Evolutionary conservation across 2,797 vertebrate species (phyloP).

Genomic region (Geotrypetes seraphini): DNA sequence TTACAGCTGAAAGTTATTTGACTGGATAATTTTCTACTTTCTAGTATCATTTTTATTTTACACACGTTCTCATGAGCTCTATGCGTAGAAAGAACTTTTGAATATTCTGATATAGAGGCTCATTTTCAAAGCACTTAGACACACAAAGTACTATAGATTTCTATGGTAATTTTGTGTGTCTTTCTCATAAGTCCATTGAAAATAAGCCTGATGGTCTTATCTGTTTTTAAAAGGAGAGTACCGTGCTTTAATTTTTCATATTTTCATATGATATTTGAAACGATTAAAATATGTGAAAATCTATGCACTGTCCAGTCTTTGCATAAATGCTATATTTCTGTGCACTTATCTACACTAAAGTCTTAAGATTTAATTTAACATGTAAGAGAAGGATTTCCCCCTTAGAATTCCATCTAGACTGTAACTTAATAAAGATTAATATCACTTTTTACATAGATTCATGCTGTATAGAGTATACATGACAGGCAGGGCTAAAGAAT

Average conservation of each 20-base stretch:
- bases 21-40: rapidly evolving
- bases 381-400: not conserved
- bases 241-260: not conserved
- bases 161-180: no score
- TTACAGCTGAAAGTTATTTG: not conserved
- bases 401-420: not conserved
- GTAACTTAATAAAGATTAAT: no score
- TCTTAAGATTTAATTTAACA: not conserved
- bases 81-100: not conserved
- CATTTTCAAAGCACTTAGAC: no score
- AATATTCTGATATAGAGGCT: constrained; percentile 4
- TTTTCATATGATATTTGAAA: not conserved
- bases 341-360: not conserved
- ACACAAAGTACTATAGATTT: no score
- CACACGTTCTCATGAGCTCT: not conserved
- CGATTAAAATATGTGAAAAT: not conserved
- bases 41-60: constrained; percentile 9
- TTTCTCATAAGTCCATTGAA: no score
- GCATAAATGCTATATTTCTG: not conserved
- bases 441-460: constrained; percentile 6
- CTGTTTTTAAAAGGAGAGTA: not conserved
- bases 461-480: not conserved
- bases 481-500: not conserved
- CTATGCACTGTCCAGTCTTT: not conserved
- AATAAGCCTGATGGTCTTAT: no score